phyloP scores from a whole-genome alignment of 1,140 invertebrate species.

The Rhizoglyphus robini region DNA sequence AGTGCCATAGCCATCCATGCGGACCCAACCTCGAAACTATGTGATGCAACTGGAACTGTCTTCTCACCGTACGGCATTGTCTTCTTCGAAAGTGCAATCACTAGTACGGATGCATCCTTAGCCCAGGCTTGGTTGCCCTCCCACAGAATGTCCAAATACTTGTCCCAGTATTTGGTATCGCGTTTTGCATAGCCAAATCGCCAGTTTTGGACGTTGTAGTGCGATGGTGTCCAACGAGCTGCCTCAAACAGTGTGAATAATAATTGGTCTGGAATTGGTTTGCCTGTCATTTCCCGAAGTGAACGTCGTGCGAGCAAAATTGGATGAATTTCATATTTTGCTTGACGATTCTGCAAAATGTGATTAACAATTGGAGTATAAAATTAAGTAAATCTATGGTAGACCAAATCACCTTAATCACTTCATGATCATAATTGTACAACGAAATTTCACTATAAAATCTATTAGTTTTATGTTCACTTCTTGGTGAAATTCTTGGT shows the following conservation, averaged over 20 bases:
- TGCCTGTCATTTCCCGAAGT: slow-evolving; percentile 15
- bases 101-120: not conserved
- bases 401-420: too few species aligned
- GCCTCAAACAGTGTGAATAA: slow-evolving; percentile 11
- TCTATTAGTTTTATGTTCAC: too few species aligned
- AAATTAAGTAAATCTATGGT: too few species aligned
- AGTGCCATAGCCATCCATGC: slow-evolving; percentile 14
- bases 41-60: not conserved
- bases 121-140: not conserved
- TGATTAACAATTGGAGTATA: too few species aligned
- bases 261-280: not conserved
- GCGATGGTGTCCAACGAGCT: slow-evolving; percentile 10
- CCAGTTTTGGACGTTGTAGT: slow-evolving; percentile 12
- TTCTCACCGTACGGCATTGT: not conserved
- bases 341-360: too few species aligned
- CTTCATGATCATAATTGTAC: too few species aligned
- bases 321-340: not conserved
- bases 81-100: not conserved
- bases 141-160: not conserved
- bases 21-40: slow-evolving; percentile 9
- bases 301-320: slow-evolving; percentile 3
- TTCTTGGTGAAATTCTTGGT: too few species aligned
- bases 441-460: too few species aligned
- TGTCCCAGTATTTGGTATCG: not conserved
- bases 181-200: slow-evolving; percentile 8